Evolutionary conservation across 2,888 invertebrate genomes (phyloP).

Genomic region (Chydorus sphaericus): DNA sequence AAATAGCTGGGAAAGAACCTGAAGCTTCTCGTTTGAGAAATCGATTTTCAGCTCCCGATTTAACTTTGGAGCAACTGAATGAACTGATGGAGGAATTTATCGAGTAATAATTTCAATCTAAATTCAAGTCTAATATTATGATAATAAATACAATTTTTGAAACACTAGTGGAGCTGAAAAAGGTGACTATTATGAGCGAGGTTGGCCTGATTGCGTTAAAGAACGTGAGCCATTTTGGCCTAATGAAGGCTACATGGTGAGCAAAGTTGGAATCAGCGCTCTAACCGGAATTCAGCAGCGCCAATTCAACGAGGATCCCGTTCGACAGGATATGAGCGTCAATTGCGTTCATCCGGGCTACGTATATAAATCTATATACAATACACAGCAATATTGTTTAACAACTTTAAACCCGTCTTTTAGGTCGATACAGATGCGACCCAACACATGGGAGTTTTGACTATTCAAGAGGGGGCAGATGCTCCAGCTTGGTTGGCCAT

Average conservation of each 20-base stretch:
- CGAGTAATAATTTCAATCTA: slow-evolving; percentile 31
- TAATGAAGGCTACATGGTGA: slow-evolving; percentile 1
- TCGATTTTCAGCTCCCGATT: slow-evolving; percentile 37
- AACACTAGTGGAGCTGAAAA: slow-evolving; percentile 29
- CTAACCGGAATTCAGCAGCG: slow-evolving; percentile 43
- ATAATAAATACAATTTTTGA: background rate
- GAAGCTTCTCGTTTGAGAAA: slow-evolving; percentile 30
- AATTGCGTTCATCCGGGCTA: slow-evolving; percentile 25
- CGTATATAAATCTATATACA: too few species aligned
- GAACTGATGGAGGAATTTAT: slow-evolving; percentile 51
- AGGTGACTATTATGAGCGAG: slow-evolving; percentile 29
- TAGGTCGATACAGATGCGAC: slow-evolving; percentile 8
- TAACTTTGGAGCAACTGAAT: slow-evolving; percentile 44
- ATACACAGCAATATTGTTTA: too few species aligned
- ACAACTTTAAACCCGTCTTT: too few species aligned
- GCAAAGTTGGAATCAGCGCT: background rate
- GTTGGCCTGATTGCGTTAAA: slow-evolving; percentile 4
- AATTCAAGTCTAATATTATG: background rate
- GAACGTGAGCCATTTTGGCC: background rate
- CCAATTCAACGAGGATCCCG: slow-evolving; percentile 34
- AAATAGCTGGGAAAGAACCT: slow-evolving; percentile 40
- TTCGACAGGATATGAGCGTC: slow-evolving; percentile 29
- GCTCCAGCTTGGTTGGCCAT: slow-evolving; percentile 26
- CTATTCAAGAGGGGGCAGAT: slow-evolving; percentile 21
- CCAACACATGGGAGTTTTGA: slow-evolving; percentile 1